These are phyloP conservation scores for Erebia palarica DNA, from an alignment of 2,888 invertebrate species.

Conservation along the genomic window DNA sequence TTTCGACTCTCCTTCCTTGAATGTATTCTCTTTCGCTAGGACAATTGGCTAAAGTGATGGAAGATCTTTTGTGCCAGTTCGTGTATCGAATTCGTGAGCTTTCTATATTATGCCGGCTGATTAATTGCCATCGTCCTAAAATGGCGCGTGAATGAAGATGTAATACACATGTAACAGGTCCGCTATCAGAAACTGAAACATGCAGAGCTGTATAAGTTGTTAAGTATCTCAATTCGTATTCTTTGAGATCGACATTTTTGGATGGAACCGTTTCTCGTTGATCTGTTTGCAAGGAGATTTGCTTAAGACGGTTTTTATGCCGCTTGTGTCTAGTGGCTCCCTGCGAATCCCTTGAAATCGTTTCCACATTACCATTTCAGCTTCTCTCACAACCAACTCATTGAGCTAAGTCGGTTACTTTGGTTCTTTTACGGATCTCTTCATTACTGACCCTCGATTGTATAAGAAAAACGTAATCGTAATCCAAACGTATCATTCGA, in stretches of 20 bases:
- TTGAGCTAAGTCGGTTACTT: too few species aligned
- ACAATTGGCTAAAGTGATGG: constrained; percentile 30
- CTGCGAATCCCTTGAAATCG: too few species aligned
- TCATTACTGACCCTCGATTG: too few species aligned
- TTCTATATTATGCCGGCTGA: constrained; percentile 60
- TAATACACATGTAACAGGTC: constrained; percentile 24
- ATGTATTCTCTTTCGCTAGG: constrained; percentile 23
- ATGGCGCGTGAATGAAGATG: constrained; percentile 49
- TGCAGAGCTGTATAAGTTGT: not conserved
- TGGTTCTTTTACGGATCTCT: too few species aligned
- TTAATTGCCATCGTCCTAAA: constrained; percentile 54
- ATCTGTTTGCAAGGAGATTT: not conserved
- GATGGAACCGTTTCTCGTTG: not conserved
- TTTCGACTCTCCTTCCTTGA: constrained; percentile 33
- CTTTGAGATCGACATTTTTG: not conserved
- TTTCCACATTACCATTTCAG: too few species aligned
- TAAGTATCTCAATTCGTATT: not conserved
- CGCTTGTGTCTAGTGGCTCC: not conserved
- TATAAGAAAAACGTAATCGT: too few species aligned
- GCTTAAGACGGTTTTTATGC: not conserved
- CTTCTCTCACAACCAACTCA: too few species aligned
- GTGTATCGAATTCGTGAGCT: constrained; percentile 52
- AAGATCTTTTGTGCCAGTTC: constrained; percentile 47
- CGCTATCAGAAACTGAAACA: constrained; percentile 10
- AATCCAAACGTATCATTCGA: too few species aligned